Percentiles rank a stretch among this genome's conserved stretches.
Evolutionary conservation across 1,140 invertebrate species (phyloP).

Genomic region (roundworm (Caenorhabditis elegans)): DNA sequence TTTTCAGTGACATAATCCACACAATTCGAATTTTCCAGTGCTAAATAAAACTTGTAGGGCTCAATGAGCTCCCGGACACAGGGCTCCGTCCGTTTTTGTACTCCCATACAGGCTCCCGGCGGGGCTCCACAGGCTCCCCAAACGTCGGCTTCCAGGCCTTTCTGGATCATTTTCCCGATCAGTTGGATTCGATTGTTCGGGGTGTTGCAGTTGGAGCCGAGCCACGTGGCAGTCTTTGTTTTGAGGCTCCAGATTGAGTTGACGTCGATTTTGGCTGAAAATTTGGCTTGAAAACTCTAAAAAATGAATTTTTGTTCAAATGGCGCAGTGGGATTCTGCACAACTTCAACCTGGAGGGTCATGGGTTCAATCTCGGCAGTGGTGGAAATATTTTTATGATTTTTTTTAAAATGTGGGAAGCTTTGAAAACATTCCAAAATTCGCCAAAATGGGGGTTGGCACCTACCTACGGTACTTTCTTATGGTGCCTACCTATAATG

Average conservation of each 20-base stretch:
- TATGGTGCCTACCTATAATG: too few relatives aligned
- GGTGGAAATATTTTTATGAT: too few relatives aligned
- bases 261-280: not conserved
- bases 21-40: conserved; percentile 95
- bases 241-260: conserved; percentile 37
- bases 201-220: conserved; percentile 73
- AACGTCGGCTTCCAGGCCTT: conserved; percentile 71
- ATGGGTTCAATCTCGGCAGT: too few relatives aligned
- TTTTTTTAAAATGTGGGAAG: too few relatives aligned
- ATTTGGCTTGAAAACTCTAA: too few relatives aligned
- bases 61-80: conserved; percentile 64
- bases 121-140: conserved; percentile 73
- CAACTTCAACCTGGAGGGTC: too few relatives aligned
- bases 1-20: conserved; percentile 95
- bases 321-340: too few relatives aligned
- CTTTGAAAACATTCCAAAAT: too few relatives aligned
- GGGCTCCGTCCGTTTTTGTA: not conserved
- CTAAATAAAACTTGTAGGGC: conserved; percentile 95
- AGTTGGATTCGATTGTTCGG: conserved; percentile 69
- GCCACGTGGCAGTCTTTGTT: conserved; percentile 67
- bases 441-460: too few relatives aligned
- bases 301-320: too few relatives aligned
- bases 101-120: conserved; percentile 29
- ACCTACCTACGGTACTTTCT: too few relatives aligned
- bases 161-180: conserved; percentile 71